Evolutionary conservation across 2,888 invertebrate species (phyloP).

Genomic region (Rhyacophila evoluta): DNA sequence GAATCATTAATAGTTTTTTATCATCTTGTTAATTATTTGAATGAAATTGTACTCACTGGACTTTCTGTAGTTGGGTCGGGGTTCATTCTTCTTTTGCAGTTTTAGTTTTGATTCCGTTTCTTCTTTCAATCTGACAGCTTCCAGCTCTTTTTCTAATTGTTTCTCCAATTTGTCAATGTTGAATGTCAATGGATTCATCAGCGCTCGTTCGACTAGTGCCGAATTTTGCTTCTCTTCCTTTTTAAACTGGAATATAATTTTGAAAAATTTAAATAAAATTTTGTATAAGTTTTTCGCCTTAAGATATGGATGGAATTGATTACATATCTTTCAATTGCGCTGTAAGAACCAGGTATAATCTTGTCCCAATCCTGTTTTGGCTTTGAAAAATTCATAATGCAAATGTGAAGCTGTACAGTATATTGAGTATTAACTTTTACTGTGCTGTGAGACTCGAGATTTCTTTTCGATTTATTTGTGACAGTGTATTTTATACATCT

Average conservation of each 20-base stretch:
- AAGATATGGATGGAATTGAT: too few species aligned
- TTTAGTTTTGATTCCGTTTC: constrained; percentile 1
- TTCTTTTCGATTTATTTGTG: too few species aligned
- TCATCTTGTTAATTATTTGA: too few species aligned
- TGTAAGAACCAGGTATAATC: too few species aligned
- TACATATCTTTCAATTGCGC: too few species aligned
- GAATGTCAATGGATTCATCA: constrained; percentile 77
- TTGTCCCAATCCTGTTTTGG: too few species aligned
- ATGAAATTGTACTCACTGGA: constrained; percentile 55
- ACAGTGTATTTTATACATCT: too few species aligned
- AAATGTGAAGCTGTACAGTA: too few species aligned
- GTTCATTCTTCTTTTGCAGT: neutral
- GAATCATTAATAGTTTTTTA: too few species aligned
- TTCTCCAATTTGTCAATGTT: constrained; percentile 74
- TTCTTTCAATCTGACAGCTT: constrained; percentile 53
- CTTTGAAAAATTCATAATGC: too few species aligned
- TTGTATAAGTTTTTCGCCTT: neutral
- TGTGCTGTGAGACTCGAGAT: too few species aligned
- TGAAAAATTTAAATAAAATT: neutral
- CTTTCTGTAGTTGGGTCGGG: constrained; percentile 29
- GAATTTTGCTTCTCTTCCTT: constrained; percentile 86
- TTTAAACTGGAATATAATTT: constrained; percentile 73
- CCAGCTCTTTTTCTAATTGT: constrained; percentile 61
- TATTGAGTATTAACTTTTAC: too few species aligned
- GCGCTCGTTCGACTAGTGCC: constrained; percentile 80